Conservation (phyloP, 2,113 vertebrate genomes). For the Nymphicus hollandicus region DNA sequence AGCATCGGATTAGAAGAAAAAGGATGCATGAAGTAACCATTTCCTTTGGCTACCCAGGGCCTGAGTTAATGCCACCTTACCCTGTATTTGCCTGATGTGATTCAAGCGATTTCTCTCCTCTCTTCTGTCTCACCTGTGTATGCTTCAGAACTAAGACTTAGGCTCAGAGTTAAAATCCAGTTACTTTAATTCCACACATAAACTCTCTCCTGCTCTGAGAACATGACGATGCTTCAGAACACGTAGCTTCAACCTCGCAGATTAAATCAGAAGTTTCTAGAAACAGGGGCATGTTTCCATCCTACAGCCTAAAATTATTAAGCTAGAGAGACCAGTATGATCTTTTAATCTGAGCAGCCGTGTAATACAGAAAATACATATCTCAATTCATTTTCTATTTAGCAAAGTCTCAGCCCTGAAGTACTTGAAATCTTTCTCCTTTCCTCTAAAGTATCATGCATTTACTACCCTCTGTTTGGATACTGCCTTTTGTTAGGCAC, state of each 20-base stretch:
- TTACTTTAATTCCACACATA: not conserved
- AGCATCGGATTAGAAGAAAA: not conserved
- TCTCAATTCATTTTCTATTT: not conserved
- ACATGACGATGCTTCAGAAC: accelerated
- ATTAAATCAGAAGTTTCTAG: not conserved
- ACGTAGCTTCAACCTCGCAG: not conserved
- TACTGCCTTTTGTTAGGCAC: not conserved
- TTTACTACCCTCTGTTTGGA: not conserved
- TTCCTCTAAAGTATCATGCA: not conserved
- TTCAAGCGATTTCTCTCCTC: not conserved
- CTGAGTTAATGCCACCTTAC: not conserved
- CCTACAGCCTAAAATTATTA: not conserved
- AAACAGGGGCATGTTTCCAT: not conserved
- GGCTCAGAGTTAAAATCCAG: not conserved
- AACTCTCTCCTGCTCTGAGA: not conserved
- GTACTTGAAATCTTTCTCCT: not conserved
- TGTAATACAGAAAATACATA: not conserved
- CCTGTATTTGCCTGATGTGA: not conserved
- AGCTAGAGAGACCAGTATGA: not conserved
- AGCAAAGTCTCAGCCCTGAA: not conserved
- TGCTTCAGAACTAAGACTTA: not conserved
- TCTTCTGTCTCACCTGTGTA: not conserved
- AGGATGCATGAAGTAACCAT: not conserved
- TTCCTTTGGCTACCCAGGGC: not conserved
- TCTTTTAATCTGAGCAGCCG: not conserved